A percentile compares a stretch with the other conserved stretches of the same genome.
These are phyloP conservation scores for Varanus komodoensis DNA, from an alignment of 2,113 vertebrate genomes.

Conservation along the genomic window DNA sequence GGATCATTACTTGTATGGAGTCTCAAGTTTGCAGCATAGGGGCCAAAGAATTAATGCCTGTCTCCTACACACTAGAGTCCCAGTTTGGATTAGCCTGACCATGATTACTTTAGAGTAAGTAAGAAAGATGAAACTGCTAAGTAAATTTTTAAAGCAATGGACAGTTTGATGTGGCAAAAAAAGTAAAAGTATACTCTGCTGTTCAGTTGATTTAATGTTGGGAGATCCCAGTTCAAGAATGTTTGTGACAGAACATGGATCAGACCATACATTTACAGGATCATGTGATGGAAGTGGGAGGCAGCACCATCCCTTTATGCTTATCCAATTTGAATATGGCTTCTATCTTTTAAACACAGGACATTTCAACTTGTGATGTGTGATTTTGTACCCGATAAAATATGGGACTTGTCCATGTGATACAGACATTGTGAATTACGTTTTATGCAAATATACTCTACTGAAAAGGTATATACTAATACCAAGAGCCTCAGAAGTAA, in stretches of 20 bases:
- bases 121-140: too few species aligned
- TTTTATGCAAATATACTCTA: background rate
- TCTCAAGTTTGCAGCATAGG: too few species aligned
- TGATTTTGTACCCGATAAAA: background rate
- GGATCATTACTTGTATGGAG: too few species aligned
- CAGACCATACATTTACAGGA: background rate
- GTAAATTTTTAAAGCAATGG: too few species aligned
- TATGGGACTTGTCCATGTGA: background rate
- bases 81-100: too few species aligned
- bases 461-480: background rate
- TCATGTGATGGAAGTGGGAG: background rate
- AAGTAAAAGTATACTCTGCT: background rate
- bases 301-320: background rate
- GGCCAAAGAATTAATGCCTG: too few species aligned
- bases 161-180: background rate
- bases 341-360: background rate
- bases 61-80: too few species aligned
- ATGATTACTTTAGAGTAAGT: too few species aligned
- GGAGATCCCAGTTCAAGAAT: background rate
- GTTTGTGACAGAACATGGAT: background rate
- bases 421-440: background rate
- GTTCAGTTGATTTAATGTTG: background rate
- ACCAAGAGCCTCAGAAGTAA: background rate
- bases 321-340: background rate
- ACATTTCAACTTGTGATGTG: background rate